Conservation (phyloP, 2,797 vertebrate genomes). For the Sebastes iracundus region DNA sequence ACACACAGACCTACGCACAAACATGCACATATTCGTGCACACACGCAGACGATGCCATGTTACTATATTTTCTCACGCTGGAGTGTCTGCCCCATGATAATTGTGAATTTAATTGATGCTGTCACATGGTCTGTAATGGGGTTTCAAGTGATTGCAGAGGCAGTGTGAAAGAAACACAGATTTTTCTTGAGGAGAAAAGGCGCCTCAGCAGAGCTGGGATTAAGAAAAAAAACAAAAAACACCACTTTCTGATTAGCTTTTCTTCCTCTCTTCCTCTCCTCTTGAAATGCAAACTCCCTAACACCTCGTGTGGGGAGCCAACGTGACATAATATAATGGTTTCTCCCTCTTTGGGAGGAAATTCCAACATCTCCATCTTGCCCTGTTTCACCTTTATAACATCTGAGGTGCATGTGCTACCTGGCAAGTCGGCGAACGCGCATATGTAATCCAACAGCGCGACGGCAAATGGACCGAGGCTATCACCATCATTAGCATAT, state of each 20-base stretch:
- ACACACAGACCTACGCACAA: not conserved
- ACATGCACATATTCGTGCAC: not conserved
- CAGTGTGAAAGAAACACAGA: constrained; percentile 64
- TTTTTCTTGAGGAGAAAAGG: constrained; percentile 69
- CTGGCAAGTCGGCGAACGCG: constrained; percentile 12
- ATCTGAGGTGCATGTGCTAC: not conserved
- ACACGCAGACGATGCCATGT: constrained; percentile 20
- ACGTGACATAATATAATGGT: constrained; percentile 48
- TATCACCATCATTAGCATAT: constrained; percentile 64
- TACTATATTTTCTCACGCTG: constrained; percentile 68
- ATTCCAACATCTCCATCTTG: constrained; percentile 10
- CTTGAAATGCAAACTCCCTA: constrained; percentile 66
- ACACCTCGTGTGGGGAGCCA: constrained; percentile 46
- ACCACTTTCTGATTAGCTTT: constrained; percentile 69
- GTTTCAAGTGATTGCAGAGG: constrained; percentile 77
- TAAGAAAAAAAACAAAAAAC: constrained; percentile 39
- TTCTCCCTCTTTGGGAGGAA: constrained; percentile 27
- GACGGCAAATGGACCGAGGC: constrained; percentile 59
- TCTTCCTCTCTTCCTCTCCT: constrained; percentile 38
- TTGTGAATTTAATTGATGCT: constrained; percentile 83
- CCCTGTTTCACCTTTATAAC: constrained; percentile 31
- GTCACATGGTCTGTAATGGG: constrained; percentile 78
- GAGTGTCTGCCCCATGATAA: constrained; percentile 70
- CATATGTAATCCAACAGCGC: constrained; percentile 41
- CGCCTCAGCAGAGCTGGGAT: constrained; percentile 73